Percentiles rank a stretch among this genome's conserved stretches.
phyloP scores from a whole-genome alignment of 35 echinoderm and acorn worm genomes.

The Stichopus chloronotus region DNA sequence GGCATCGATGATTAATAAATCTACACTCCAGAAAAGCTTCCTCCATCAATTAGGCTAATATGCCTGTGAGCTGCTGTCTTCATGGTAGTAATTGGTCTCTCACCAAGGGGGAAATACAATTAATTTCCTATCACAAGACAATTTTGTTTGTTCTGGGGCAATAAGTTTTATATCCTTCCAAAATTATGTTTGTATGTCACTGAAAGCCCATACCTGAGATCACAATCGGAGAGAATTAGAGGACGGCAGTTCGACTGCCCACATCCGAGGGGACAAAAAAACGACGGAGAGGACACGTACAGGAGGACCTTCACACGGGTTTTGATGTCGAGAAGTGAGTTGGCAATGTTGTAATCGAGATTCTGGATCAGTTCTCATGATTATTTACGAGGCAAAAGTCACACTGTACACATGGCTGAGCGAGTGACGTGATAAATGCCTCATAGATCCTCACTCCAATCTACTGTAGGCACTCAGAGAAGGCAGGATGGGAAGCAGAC shows the following conservation, averaged over 20 bases:
- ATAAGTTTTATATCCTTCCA: constrained; percentile 11
- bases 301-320: no score
- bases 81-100: constrained; percentile 26
- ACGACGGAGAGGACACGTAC: no score
- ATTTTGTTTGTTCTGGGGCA: constrained; percentile 42
- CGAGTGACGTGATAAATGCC: no score
- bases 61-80: constrained; percentile 27
- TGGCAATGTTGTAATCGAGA: no score
- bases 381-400: no score
- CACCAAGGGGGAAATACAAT: constrained; percentile 33
- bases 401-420: no score
- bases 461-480: no score
- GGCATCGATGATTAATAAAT: constrained; percentile 5
- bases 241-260: not conserved
- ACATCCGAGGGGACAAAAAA: not conserved
- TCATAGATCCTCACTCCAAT: no score
- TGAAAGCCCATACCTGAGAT: not conserved
- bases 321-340: no score
- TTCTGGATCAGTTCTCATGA: no score
- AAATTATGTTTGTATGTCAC: not conserved
- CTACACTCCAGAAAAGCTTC: constrained; percentile 34
- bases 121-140: constrained; percentile 55
- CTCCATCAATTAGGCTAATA: constrained; percentile 52
- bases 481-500: no score
- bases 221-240: not conserved